Evolutionary conservation across 2,113 vertebrate species (phyloP).

Genomic region (Coreoperca whiteheadi): DNA sequence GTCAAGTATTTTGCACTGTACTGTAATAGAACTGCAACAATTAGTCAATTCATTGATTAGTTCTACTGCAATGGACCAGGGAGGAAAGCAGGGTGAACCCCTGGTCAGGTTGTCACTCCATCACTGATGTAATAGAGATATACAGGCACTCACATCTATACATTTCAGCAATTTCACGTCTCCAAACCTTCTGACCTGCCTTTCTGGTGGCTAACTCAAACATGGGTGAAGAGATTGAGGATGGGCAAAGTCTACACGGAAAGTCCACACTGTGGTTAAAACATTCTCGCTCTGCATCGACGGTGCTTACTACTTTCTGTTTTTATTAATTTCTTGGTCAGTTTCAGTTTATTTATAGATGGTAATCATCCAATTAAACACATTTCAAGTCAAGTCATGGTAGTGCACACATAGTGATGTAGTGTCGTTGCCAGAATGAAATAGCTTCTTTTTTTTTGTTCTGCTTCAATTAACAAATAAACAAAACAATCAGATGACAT

Average conservation of each 20-base stretch:
- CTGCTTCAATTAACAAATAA: conserved; percentile 1
- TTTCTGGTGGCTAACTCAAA: background rate
- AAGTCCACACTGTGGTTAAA: background rate
- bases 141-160: conserved; percentile 12
- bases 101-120: conserved; percentile 9
- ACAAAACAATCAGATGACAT: background rate
- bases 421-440: background rate
- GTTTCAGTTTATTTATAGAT: background rate
- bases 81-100: background rate
- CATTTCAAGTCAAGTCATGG: too few species aligned
- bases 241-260: background rate
- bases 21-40: background rate
- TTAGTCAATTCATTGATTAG: background rate
- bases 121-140: background rate
- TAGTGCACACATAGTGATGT: background rate
- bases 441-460: background rate
- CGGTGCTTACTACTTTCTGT: background rate
- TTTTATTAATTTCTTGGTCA: background rate
- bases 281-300: background rate
- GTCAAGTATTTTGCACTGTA: background rate
- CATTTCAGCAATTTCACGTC: background rate
- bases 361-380: background rate
- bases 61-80: too few species aligned
- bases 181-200: conserved; percentile 8
- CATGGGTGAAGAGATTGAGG: background rate